Evolutionary conservation across 2,797 vertebrate genomes (phyloP).

Genomic region (Spea hammondii): DNA sequence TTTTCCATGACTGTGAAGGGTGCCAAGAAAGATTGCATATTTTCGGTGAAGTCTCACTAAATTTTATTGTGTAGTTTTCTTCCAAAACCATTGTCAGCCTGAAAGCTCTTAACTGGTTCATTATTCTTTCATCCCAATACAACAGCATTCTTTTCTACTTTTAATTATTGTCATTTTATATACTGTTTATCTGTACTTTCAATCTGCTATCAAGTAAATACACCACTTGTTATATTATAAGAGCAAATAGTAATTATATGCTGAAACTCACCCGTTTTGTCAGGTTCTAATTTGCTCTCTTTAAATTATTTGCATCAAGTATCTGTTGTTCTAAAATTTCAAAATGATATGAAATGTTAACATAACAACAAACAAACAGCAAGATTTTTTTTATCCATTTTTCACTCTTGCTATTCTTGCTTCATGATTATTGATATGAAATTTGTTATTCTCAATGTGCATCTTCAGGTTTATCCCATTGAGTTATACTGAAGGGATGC

Average conservation of each 20-base stretch:
- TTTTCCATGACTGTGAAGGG: too few species aligned
- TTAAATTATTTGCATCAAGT: not conserved
- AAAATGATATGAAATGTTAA: not conserved
- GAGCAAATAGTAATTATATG: not conserved
- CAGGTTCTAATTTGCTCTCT: not conserved
- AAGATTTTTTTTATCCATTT: not conserved
- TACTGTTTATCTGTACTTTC: too few species aligned
- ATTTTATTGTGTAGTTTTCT: too few species aligned
- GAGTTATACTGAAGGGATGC: constrained; percentile 20
- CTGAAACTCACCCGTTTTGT: not conserved
- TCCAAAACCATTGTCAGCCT: too few species aligned
- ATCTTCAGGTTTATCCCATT: constrained; percentile 24
- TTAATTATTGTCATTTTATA: too few species aligned
- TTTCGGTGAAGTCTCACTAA: too few species aligned
- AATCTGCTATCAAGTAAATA: too few species aligned
- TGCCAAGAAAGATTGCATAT: too few species aligned
- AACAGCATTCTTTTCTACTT: too few species aligned
- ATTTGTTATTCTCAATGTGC: not conserved
- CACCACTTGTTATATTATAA: too few species aligned
- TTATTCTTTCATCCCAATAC: too few species aligned
- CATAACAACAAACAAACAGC: not conserved
- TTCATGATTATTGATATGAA: not conserved
- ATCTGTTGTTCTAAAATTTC: not conserved
- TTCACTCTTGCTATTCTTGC: not conserved
- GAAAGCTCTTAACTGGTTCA: too few species aligned